phyloP scores from a whole-genome alignment of 2,888 invertebrate species.

The Heliconius hortense region DNA sequence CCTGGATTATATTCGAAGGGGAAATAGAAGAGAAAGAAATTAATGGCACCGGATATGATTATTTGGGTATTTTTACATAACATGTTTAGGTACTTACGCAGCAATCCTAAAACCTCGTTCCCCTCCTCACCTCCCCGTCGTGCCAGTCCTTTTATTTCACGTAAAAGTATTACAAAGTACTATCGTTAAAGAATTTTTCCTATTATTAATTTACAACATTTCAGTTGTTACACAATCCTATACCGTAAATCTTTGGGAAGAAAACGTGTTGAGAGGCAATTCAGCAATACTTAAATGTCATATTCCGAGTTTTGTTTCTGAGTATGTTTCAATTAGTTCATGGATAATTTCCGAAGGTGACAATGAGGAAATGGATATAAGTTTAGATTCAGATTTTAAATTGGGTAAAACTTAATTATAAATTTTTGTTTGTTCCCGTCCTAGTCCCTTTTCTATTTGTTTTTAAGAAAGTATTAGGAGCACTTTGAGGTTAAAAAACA shows the following conservation, averaged over 20 bases:
- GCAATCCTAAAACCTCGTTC: conserved; percentile 34
- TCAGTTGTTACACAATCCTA: conserved; percentile 95
- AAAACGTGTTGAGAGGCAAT: conserved; percentile 94
- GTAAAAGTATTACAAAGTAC: background rate
- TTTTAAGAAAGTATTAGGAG: background rate
- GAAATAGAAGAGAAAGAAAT: conserved; percentile 79
- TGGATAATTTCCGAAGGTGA: conserved; percentile 91
- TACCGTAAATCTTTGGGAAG: conserved; percentile 95
- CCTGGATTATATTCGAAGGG: conserved; percentile 92
- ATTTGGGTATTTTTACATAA: conserved; percentile 59
- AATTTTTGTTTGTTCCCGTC: conserved; percentile 23
- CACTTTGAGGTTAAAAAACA: background rate
- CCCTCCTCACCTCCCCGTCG: conserved; percentile 19
- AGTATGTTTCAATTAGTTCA: conserved; percentile 92
- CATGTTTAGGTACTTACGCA: conserved; percentile 18
- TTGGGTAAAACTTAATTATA: conserved; percentile 59
- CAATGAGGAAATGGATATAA: conserved; percentile 71
- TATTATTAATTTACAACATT: conserved; percentile 37
- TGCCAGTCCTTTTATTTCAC: background rate
- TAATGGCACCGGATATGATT: conserved; percentile 62
- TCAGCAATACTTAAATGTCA: conserved; percentile 95
- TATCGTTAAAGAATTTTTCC: background rate
- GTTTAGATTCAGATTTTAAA: conserved; percentile 69
- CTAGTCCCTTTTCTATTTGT: conserved; percentile 6
- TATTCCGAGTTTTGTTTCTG: conserved; percentile 95